Base-by-base conservation (phyloP, 1,140 invertebrate genomes). In the Lerema accius region DNA sequence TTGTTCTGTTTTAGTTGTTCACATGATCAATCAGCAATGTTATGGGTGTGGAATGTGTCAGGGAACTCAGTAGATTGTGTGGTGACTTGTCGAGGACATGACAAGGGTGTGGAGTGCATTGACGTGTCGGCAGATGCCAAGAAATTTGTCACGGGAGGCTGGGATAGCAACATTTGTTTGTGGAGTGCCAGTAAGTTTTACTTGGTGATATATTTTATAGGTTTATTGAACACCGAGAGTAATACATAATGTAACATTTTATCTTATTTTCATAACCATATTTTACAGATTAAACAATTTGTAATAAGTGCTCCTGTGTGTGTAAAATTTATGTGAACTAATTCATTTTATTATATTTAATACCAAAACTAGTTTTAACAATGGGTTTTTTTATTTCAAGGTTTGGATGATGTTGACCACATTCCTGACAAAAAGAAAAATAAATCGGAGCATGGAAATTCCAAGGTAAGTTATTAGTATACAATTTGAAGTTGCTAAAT, bases 1-100 rank as follows among this genome's bases (percentile, higher is more conserved):
- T 56, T 23, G 23, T 28, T 9, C 0, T 7, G 39, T 89, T 90
- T 83, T 46, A 96, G 95, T 92, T 95, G 94, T 16, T 98, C 97
- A 11, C 96, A 98, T 88, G 98, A 99, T 90, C 96, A 99, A 86
- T 97, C 96, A 1, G 94, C 95, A 0, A 95, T 97, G 90, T 85
- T 99, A 35, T 99, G 98, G 98, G 93, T 95, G 64, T 98, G 96
- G 96, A 94, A 96, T 86, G 93, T 95, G 3, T 74, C 90, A 0
- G 91, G 91, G 3, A 97, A 98, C 86, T 94, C 95, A 19, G 94
- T 97, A 5, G 94, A 96, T 69, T 97, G 95, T 79, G 88, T 96
- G 9, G 94, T 95, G 67, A 93, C 95, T 10, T 97, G 96, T 76
- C 94, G 94, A 78, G 97, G 98, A 0, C 98, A 99, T 86, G 95